Evolutionary conservation across 1,140 invertebrate species (phyloP).

Genomic region (Danaus plexippus): DNA sequence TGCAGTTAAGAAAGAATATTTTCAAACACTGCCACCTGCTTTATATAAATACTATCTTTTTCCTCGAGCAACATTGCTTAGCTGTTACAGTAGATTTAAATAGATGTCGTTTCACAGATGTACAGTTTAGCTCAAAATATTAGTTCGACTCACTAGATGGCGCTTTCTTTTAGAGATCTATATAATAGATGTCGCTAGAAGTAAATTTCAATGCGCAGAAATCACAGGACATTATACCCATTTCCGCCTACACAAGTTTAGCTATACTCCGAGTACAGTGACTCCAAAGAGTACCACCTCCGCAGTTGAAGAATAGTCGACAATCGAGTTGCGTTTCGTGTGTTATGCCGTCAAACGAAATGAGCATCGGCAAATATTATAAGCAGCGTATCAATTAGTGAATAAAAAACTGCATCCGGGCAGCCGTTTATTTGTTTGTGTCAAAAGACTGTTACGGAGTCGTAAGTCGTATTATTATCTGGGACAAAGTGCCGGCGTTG

Average conservation of each 20-base stretch:
- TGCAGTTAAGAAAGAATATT: no score
- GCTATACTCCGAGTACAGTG: constrained; percentile 24
- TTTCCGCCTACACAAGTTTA: constrained; percentile 34
- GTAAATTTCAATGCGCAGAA: constrained; percentile 17
- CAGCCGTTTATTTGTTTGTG: constrained; percentile 18
- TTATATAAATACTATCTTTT: no score
- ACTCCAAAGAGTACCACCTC: constrained; percentile 13
- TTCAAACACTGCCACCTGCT: no score
- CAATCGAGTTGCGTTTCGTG: constrained; percentile 23
- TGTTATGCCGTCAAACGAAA: constrained; percentile 18
- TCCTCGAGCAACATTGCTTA: no score
- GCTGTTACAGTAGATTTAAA: no score
- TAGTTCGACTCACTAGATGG: constrained; percentile 7
- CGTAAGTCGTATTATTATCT: constrained; percentile 9
- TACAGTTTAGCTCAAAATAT: no score
- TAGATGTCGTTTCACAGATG: no score
- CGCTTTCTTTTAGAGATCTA: background rate
- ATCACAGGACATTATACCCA: constrained; percentile 24
- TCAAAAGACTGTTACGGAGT: constrained; percentile 12
- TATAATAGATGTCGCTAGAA: constrained; percentile 16
- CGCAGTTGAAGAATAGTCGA: constrained; percentile 24
- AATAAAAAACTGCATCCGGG: constrained; percentile 19
- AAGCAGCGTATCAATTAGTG: constrained; percentile 24
- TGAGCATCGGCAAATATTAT: constrained; percentile 25
- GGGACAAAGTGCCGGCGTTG: constrained; percentile 20